phyloP scores from a whole-genome alignment of 2,113 vertebrate genomes.

The Apodemus speciosus region DNA sequence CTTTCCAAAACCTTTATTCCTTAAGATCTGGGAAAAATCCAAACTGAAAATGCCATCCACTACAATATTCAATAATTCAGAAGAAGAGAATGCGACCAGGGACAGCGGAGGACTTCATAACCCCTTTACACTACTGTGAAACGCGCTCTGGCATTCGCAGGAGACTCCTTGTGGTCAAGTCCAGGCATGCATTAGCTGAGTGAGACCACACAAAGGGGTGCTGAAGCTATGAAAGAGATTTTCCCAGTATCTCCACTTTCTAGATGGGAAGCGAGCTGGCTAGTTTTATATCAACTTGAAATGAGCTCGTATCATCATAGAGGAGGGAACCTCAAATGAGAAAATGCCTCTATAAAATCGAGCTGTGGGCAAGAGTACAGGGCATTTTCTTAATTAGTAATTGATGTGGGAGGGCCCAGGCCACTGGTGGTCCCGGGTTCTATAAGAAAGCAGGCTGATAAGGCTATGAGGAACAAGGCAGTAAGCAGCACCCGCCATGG shows the following conservation, averaged over 20 bases:
- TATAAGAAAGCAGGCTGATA: neutral
- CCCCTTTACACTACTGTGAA: neutral
- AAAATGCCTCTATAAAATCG: neutral
- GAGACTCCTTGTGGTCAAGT: neutral
- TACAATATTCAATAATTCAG: neutral
- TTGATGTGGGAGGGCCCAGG: neutral
- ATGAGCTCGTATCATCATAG: neutral
- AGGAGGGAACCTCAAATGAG: neutral
- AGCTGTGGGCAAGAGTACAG: neutral
- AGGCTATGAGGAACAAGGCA: neutral
- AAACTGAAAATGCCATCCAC: neutral
- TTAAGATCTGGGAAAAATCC: neutral
- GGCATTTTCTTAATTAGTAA: neutral
- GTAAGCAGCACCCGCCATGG: neutral
- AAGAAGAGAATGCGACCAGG: constrained; percentile 5
- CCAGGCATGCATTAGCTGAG: neutral
- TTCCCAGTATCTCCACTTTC: neutral
- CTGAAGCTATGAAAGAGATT: neutral
- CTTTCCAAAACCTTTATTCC: neutral
- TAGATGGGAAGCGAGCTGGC: neutral
- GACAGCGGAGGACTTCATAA: neutral
- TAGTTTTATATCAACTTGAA: neutral
- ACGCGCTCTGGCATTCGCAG: neutral
- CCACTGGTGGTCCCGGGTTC: neutral
- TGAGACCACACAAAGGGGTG: neutral